A percentile compares a stretch with the other conserved stretches of the same genome.
These are phyloP conservation scores for Pardosa pseudoannulata DNA, from an alignment of 2,888 invertebrate species.

Conservation along the genomic window DNA sequence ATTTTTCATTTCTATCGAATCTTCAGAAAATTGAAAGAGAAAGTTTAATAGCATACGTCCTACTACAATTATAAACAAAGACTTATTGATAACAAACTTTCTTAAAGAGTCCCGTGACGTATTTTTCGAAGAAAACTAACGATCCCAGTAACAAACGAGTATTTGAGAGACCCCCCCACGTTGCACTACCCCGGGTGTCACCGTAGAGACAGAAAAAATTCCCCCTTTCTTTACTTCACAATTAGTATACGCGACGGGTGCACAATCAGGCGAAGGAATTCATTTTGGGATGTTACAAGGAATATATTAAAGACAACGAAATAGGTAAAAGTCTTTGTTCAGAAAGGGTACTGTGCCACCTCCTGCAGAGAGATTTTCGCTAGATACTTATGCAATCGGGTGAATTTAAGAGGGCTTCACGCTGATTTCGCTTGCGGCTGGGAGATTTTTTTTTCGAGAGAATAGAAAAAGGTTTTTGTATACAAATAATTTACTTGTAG, in stretches of 20 bases:
- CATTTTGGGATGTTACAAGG: not conserved
- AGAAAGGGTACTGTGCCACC: not conserved
- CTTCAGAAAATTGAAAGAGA: too few relatives aligned
- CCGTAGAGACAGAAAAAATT: not conserved
- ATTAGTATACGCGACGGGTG: conserved; percentile 32
- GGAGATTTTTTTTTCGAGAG: not conserved
- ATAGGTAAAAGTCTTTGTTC: conserved; percentile 10
- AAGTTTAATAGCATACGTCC: too few relatives aligned
- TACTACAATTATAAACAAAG: too few relatives aligned
- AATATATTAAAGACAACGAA: conserved; percentile 7
- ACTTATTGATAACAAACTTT: too few relatives aligned
- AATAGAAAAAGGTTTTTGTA: too few relatives aligned
- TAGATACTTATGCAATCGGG: not conserved
- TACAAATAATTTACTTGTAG: too few relatives aligned
- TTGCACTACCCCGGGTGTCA: too few relatives aligned
- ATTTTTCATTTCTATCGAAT: too few relatives aligned
- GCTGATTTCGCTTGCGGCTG: not conserved
- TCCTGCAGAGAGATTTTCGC: not conserved
- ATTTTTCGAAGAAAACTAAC: too few relatives aligned
- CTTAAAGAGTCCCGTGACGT: too few relatives aligned
- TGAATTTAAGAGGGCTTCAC: not conserved
- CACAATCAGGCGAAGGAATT: conserved; percentile 4
- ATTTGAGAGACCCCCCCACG: too few relatives aligned
- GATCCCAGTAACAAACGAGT: too few relatives aligned
- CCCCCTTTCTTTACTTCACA: conserved; percentile 24